phyloP scores from a whole-genome alignment of 1,140 invertebrate genomes.

The Psix sp. region DNA sequence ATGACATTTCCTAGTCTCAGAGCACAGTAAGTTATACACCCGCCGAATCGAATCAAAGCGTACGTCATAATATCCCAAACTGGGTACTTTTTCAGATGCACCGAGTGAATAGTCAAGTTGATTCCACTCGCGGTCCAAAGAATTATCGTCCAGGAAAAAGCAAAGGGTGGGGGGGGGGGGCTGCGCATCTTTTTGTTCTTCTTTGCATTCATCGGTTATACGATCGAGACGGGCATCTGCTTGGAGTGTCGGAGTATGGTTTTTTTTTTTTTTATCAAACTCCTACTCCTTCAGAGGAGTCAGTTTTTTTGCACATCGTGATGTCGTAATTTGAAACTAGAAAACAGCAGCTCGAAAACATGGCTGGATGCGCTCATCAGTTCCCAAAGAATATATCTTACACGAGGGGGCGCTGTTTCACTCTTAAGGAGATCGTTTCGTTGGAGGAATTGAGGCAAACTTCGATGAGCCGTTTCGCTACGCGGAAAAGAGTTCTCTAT shows the following conservation, averaged over 20 bases:
- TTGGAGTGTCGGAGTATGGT: slow-evolving; percentile 46
- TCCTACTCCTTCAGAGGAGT: too few species aligned
- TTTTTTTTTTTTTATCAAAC: slow-evolving; percentile 54
- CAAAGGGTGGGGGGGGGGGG: too few species aligned
- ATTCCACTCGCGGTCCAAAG: slow-evolving; percentile 23
- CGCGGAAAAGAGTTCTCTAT: slow-evolving; percentile 38
- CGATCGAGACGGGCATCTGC: slow-evolving; percentile 55
- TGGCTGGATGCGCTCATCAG: slow-evolving; percentile 42
- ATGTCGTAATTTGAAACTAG: slow-evolving; percentile 45
- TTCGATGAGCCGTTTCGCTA: slow-evolving; percentile 18
- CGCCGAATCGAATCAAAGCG: slow-evolving; percentile 30
- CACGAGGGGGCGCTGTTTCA: slow-evolving; percentile 6
- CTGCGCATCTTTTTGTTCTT: slow-evolving; percentile 36
- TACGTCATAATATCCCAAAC: slow-evolving; percentile 41
- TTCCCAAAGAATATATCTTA: slow-evolving; percentile 31
- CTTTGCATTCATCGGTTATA: slow-evolving; percentile 44
- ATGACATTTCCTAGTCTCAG: slow-evolving; percentile 35
- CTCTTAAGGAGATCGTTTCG: slow-evolving; percentile 16
- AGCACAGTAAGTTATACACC: slow-evolving; percentile 21
- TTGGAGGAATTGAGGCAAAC: slow-evolving; percentile 23
- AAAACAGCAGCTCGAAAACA: slow-evolving; percentile 24
- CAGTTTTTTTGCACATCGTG: slow-evolving; percentile 28
- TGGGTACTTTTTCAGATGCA: slow-evolving; percentile 29
- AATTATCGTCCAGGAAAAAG: slow-evolving; percentile 42
- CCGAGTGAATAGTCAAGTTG: too few species aligned